These are phyloP conservation scores for Sorex maritimensis DNA, from an alignment of 2,797 vertebrate genomes.

Conservation along the genomic window DNA sequence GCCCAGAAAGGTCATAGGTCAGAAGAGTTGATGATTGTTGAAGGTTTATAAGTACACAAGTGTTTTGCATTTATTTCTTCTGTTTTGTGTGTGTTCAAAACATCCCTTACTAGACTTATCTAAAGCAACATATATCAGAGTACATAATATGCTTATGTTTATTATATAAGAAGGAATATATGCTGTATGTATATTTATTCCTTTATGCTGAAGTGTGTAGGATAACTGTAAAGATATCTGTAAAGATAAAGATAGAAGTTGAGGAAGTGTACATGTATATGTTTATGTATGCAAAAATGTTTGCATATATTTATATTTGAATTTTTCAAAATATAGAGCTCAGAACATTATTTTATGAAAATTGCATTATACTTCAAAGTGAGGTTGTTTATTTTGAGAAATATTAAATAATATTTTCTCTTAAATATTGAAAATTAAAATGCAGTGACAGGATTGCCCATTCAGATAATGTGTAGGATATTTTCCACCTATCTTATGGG, in stretches of 20 bases:
- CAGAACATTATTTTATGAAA: slow-evolving; percentile 16
- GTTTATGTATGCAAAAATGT: neutral
- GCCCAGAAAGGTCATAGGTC: neutral
- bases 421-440: slow-evolving; percentile 26
- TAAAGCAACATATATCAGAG: neutral
- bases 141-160: neutral
- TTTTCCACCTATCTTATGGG: neutral
- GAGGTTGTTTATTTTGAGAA: neutral
- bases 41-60: neutral
- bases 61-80: neutral
- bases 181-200: neutral
- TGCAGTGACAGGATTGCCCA: neutral
- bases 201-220: neutral
- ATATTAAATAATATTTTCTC: neutral
- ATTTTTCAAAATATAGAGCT: neutral
- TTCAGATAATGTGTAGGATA: neutral
- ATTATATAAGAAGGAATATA: neutral
- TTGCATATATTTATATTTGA: slow-evolving; percentile 2
- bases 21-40: neutral
- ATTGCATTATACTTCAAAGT: neutral
- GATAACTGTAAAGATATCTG: too few species aligned
- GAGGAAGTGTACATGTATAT: neutral
- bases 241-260: neutral
- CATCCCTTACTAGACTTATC: neutral
- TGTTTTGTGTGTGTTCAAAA: neutral